A percentile compares a stretch with the other conserved stretches of the same genome.
phyloP scores from a whole-genome alignment of 2,797 vertebrate genomes.

The Rhabdophis nuchalis region DNA sequence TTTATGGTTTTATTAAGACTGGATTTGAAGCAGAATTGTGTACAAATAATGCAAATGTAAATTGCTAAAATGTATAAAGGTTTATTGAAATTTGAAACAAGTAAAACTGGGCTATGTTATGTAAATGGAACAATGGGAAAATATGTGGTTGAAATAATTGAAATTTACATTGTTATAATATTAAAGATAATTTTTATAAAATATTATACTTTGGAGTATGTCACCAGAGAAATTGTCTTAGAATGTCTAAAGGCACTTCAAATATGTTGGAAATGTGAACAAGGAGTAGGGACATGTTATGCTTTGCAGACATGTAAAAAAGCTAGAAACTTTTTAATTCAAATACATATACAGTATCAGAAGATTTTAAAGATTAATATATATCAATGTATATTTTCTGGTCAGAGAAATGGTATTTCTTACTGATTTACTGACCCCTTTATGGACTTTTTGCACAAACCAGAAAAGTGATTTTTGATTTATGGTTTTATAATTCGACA shows the following conservation, averaged over 20 bases:
- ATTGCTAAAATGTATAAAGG: not conserved
- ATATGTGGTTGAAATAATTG: no score
- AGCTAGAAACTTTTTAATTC: not conserved
- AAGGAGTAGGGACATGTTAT: not conserved
- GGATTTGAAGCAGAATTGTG: not conserved
- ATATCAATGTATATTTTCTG: not conserved
- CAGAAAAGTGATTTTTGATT: not conserved
- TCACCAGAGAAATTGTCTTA: no score
- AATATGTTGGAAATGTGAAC: not conserved
- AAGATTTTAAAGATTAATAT: not conserved
- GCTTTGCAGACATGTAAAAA: not conserved
- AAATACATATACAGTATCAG: not conserved
- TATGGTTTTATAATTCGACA: not conserved
- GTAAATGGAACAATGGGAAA: not conserved
- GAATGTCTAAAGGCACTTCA: no score
- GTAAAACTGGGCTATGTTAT: not conserved
- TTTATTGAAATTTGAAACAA: not conserved
- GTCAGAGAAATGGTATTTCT: not conserved
- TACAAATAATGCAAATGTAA: not conserved
- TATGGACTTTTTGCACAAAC: not conserved
- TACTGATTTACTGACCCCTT: not conserved
- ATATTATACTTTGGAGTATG: no score
- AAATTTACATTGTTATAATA: no score
- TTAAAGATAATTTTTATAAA: no score
- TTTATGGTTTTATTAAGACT: not conserved